Conservation (phyloP, 2,888 invertebrate species). For the Plutella xylostella region DNA sequence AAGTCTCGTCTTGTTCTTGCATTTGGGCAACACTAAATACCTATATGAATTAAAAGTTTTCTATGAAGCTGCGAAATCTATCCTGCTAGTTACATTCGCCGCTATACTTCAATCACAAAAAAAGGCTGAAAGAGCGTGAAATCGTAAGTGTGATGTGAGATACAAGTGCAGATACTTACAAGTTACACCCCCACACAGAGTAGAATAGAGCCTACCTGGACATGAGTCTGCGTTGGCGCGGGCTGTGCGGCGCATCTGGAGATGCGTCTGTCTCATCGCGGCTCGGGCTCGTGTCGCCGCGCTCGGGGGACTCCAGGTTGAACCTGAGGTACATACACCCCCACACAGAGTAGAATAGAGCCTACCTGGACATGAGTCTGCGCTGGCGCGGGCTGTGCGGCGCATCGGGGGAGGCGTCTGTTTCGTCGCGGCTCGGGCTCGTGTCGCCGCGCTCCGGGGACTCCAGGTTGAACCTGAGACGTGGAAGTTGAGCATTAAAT, state of each 20-base stretch:
- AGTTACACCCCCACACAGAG: no score
- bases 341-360: no score
- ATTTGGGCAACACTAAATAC: no score
- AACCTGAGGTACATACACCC: slow-evolving; percentile 45
- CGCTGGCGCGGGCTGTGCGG: slow-evolving; percentile 36
- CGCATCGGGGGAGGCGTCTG: slow-evolving; percentile 31
- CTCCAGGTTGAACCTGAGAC: slow-evolving; percentile 51
- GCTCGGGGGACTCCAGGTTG: slow-evolving; percentile 50
- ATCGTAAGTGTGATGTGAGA: no score
- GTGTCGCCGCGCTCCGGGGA: slow-evolving; percentile 36
- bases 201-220: no score
- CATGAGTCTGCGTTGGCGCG: slow-evolving; percentile 37
- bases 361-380: slow-evolving; percentile 37
- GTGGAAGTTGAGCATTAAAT: background rate
- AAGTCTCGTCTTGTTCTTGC: no score
- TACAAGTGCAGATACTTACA: no score
- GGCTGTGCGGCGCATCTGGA: slow-evolving; percentile 29
- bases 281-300: slow-evolving; percentile 26
- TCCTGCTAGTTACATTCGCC: no score
- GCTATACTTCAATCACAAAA: no score
- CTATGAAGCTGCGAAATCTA: no score
- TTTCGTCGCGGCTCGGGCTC: slow-evolving; percentile 36
- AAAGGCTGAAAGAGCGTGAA: no score
- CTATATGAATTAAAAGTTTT: no score
- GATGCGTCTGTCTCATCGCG: slow-evolving; percentile 42